Base-by-base conservation (phyloP, 2,888 invertebrate genomes). In the Conistra vaccinii region DNA sequence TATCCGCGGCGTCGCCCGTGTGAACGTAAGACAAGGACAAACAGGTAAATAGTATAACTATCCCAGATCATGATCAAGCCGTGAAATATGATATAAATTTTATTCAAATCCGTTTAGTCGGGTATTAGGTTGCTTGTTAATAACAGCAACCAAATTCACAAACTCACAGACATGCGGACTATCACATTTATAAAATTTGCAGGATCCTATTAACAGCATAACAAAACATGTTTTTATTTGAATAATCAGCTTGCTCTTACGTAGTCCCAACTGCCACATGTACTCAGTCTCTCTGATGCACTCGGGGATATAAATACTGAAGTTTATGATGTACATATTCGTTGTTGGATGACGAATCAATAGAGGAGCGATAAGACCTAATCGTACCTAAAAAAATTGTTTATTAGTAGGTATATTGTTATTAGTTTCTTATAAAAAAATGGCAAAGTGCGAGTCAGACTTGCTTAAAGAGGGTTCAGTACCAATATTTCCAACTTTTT, bases 251-350 rank as follows among this genome's bases (percentile, higher is more conserved):
- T 26, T 32, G 10, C 70, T 91, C 94, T 93, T 93, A 97, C 97
- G 93, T 68, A 98, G 93, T 57, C 97, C 97, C 81, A 98, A 94
- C 92, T 98, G 98, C 93, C 97, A 97, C 97, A 98, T 98, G 88
- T 98, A 98, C 90, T 98, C 98, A 0, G 98, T 97, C 95, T 99
- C 99, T 80, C 97, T 96, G 58, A 98, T 98, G 69, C 98, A 97
- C 93, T 98, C 98, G 1, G 95, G 94, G 69, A 98, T 97, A 69
- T 97, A 98, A 2, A 97, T 96, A 92, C 98, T 98, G 87, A 98
- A 98, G 93, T 98, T 98, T 0, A 98, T 96, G 5, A 97, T 94
- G 81, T 97, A 97, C 88, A 97, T 95, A 86, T 97, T 97, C 0
- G 97, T 98, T 60, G 93, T 93, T 7, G 97, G 97, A 90, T 98